Base-by-base conservation (phyloP, 2,113 vertebrate genomes). In the Aphyosemion australe region DNA sequence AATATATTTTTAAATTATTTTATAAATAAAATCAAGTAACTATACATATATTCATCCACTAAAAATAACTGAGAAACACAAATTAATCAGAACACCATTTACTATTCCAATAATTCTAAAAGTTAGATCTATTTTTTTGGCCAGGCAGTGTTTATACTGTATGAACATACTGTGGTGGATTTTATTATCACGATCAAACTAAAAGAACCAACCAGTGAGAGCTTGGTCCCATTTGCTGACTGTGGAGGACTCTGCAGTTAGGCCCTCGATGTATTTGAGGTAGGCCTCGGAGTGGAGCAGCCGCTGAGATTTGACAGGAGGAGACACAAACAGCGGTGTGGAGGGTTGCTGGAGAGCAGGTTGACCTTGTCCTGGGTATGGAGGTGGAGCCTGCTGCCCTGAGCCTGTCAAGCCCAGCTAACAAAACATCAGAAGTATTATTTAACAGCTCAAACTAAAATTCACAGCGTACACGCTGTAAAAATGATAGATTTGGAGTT, bases 161-260 rank as follows among this genome's bases (percentile, higher is more conserved):
- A 26, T 26, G 1, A 26, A 26, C 5, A 5, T 26, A 26, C 5
- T 26, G 26, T 26, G 26, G 12, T 45, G 15, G 4, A 43, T 32
- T 59, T 31, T 11, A 58, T 52, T n/a, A 55, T 12, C 51, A 20
- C 12, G 6, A 55, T 51, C 3, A 43, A 53, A 73, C 18, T 46
- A 46, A 63, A 13, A 56, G 45, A 5, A 55, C 54, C 62, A 20
- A 98, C 97, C 97, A 93, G 97, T 93, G 18, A 99, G 94, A 0
- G 95, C 94, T 84, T 98, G 97, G 91, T 99, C 96, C 97, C 97
- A 99, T 80, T 97, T 98, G 94, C 97, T 98, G 78, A 99, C 93
- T 6, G 95, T 96, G 47, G 87, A 91, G 1, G 96, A 96, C 47
- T 99, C 97, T 4, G 97, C 93, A 56, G 91, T 94, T n/a, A 99